Base-by-base conservation (phyloP, 1,140 invertebrate genomes). In the Sinella curviseta region DNA sequence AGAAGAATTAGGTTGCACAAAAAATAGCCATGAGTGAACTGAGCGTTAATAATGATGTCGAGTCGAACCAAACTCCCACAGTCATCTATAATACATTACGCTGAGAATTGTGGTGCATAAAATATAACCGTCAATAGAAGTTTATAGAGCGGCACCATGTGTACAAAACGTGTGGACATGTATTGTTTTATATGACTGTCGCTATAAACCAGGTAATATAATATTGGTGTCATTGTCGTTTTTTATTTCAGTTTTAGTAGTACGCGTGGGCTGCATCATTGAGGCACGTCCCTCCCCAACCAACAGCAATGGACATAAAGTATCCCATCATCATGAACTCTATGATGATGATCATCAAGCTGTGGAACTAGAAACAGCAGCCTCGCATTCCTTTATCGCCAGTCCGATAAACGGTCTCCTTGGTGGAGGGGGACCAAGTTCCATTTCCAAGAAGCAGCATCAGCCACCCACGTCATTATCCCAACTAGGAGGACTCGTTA, bases 221-320 rank as follows among this genome's bases (percentile, higher is more conserved):
- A 60, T 14, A 17, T 60, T n/a, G 24, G 4, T 4, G 24, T 75
- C 26, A 48, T 75, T 77, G 12, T 75, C 26, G 39, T 75, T 34
- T 55, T 31, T 76, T 26, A 48, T 75, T 78, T 17, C 67, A 80
- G 82, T 80, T 35, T 55, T 82, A 30, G 73, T 82, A n/a, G 82
- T 82, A 20, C 82, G 79, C 12, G 82, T 80, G 24, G 78, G 79
- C 3, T 82, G 82, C 30, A 77, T 81, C 4, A 82, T 82, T 12
- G 82, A 82, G 77, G 82, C 79, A 12, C 76, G 78, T 26, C 77
- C 77, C 26, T 78, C 79, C 28, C 34, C 79, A 26, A 70, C 48
- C 12, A 76, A 78, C 30, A 48, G 33, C 12, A 30, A 14, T 70
- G 65, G 24, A 31, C 65, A 70, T 14, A 75, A 75, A 36, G 24